A percentile compares a stretch with the other conserved stretches of the same genome.
Conservation (phyloP, 1,140 invertebrate genomes). For the Tachypleus tridentatus region DNA sequence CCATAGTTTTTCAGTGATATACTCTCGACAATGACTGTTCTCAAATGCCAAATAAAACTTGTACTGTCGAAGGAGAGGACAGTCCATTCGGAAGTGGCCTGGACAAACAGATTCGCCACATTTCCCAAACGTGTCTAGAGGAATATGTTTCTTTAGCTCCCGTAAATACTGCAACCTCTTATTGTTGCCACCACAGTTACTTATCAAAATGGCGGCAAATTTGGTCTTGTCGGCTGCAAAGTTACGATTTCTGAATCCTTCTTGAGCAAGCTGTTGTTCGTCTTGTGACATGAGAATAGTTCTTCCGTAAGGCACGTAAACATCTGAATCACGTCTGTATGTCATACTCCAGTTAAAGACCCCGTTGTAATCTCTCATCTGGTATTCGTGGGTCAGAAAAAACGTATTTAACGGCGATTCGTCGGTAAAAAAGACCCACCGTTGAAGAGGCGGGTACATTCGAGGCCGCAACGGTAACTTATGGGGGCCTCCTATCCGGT, state of each 20-base stretch:
- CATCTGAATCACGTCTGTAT: conserved; percentile 51
- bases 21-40: conserved; percentile 38
- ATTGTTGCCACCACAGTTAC: conserved; percentile 45
- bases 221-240: conserved; percentile 35
- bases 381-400: conserved; percentile 30
- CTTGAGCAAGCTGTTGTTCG: neutral
- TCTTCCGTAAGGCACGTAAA: conserved; percentile 52
- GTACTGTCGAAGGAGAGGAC: conserved; percentile 16
- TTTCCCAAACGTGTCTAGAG: conserved; percentile 18
- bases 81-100: conserved; percentile 20
- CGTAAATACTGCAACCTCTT: conserved; percentile 42
- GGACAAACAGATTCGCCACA: conserved; percentile 20
- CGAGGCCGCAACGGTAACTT: conserved; percentile 9
- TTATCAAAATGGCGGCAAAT: conserved; percentile 43
- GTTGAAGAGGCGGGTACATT: conserved; percentile 12
- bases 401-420: conserved; percentile 24
- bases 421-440: conserved; percentile 26
- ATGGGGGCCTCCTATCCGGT: conserved; percentile 31
- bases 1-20: conserved; percentile 45
- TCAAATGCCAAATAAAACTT: conserved; percentile 33
- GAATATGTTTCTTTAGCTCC: conserved; percentile 17
- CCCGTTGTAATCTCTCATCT: conserved; percentile 37
- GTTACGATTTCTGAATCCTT: neutral
- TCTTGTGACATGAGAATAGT: conserved; percentile 3
- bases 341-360: conserved; percentile 65